phyloP scores from a whole-genome alignment of 2,888 invertebrate genomes.

The Lumbricus terrestris region DNA sequence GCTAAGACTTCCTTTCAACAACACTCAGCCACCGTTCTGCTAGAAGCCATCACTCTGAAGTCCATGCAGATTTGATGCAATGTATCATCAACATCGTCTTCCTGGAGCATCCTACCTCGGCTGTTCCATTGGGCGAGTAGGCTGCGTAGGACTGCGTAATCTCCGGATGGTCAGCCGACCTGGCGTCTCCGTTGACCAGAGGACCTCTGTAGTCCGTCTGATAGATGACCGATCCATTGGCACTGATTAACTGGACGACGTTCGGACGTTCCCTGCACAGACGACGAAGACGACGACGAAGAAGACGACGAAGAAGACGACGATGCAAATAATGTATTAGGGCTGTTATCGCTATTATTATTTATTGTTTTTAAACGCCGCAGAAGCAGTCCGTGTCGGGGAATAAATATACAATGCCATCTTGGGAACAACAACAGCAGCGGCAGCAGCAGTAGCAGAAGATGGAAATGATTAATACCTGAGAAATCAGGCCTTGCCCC shows the following conservation, averaged over 20 bases:
- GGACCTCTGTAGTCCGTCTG: slow-evolving; percentile 35
- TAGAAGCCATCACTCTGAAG: background rate
- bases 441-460: too few species aligned
- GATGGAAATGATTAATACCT: too few species aligned
- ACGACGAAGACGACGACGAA: too few species aligned
- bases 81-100: background rate
- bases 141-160: slow-evolving; percentile 38
- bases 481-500: too few species aligned
- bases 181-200: slow-evolving; percentile 18
- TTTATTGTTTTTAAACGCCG: background rate
- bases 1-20: background rate
- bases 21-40: background rate
- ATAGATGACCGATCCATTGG: slow-evolving; percentile 35
- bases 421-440: too few species aligned
- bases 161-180: slow-evolving; percentile 34
- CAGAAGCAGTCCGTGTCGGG: too few species aligned
- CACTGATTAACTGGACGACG: slow-evolving; percentile 32
- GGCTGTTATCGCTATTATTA: slow-evolving; percentile 11
- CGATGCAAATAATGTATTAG: background rate
- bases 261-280: slow-evolving; percentile 34
- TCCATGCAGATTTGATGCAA: background rate
- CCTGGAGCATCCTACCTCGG: slow-evolving; percentile 40
- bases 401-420: too few species aligned
- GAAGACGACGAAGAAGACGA: background rate
- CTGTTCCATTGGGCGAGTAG: slow-evolving; percentile 43